Conservation (phyloP, 2,113 vertebrate genomes). For the Rhagologus leucostigma region DNA sequence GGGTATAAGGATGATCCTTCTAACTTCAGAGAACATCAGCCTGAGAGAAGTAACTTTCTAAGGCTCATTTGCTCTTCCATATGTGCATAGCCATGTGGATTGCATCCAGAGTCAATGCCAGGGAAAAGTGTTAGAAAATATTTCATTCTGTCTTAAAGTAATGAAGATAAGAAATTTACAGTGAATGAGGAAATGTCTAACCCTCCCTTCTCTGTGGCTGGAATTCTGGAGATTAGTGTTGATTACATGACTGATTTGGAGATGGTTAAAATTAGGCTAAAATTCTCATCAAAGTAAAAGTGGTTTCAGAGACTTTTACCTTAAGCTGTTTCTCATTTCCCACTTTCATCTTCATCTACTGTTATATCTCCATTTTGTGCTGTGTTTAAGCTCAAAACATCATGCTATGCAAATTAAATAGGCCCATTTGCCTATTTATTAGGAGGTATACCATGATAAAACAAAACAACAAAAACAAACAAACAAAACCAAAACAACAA, state of each 20-base stretch:
- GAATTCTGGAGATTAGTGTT: not conserved
- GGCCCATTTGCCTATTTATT: not conserved
- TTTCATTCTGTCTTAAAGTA: not conserved
- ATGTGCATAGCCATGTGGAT: not conserved
- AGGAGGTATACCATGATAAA: not conserved
- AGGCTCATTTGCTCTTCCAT: not conserved
- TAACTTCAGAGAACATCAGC: not conserved
- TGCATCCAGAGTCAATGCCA: not conserved
- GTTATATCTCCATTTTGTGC: not conserved
- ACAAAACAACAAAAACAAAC: not conserved
- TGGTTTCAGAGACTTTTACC: not conserved
- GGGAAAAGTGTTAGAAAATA: not conserved
- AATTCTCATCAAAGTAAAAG: not conserved
- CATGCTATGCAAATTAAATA: not conserved
- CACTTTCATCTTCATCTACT: not conserved
- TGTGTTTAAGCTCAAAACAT: not conserved
- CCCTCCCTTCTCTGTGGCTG: not conserved
- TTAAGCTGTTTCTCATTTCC: not conserved
- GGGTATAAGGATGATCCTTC: not conserved
- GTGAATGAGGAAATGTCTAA: not conserved
- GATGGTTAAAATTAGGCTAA: not conserved
- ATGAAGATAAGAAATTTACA: not conserved
- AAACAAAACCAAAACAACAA: not conserved
- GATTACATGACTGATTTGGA: not conserved
- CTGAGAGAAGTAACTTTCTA: not conserved